Conservation (phyloP, 92 coral and sea anemone species). For the Umimayanthus kanabou region DNA sequence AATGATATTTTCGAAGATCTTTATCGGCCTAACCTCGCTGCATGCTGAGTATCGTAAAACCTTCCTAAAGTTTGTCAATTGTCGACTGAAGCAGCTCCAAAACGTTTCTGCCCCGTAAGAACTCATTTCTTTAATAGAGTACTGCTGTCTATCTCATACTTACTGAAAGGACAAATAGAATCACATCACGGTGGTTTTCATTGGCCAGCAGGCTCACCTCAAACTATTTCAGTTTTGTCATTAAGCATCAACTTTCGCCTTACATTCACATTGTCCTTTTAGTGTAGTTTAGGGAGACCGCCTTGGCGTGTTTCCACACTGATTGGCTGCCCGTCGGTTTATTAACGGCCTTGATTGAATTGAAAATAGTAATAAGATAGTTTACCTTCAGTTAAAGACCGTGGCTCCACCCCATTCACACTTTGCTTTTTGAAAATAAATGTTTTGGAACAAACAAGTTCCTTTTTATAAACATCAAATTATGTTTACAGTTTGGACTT, state of each 20-base stretch:
- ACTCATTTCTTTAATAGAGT: background rate
- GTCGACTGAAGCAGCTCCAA: background rate
- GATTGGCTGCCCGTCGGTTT: background rate
- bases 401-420: slow-evolving; percentile 36
- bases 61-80: slow-evolving; percentile 22
- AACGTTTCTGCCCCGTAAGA: background rate
- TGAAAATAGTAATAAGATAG: slow-evolving; percentile 14
- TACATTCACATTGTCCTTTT: background rate
- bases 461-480: slow-evolving; percentile 23
- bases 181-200: background rate
- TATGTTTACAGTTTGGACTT: slow-evolving; percentile 17
- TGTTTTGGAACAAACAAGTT: slow-evolving; percentile 22
- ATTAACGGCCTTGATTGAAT: background rate
- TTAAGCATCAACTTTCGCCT: background rate
- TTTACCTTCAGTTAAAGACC: background rate
- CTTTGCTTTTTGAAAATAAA: background rate
- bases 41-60: background rate
- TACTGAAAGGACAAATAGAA: background rate
- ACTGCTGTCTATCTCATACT: background rate
- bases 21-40: background rate
- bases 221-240: background rate
- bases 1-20: slow-evolving; percentile 7
- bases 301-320: background rate
- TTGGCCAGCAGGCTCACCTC: background rate
- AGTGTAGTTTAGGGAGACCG: background rate